Conservation (phyloP, 2,113 vertebrate species). For the Microcebus lehilahytsara region DNA sequence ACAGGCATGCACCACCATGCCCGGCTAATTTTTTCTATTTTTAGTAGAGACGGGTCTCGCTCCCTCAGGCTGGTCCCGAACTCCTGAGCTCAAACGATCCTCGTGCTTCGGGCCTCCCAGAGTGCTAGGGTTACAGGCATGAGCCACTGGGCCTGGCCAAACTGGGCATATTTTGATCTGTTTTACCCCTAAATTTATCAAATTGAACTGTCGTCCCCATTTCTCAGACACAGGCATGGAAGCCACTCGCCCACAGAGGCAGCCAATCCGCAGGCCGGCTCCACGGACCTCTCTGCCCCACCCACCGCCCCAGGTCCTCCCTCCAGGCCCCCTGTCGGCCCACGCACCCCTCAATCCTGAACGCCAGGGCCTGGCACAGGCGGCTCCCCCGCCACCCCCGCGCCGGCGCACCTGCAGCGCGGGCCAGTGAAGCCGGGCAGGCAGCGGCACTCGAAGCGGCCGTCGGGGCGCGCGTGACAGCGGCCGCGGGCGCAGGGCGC, state of each 20-base stretch:
- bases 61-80: too few relatives aligned
- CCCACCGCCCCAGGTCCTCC: rapidly evolving
- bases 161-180: background rate
- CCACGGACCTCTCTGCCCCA: too few relatives aligned
- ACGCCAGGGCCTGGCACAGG: background rate
- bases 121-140: too few relatives aligned
- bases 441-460: slow-evolving; percentile 90
- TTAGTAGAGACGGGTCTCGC: too few relatives aligned
- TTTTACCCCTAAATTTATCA: background rate
- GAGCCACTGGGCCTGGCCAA: too few relatives aligned
- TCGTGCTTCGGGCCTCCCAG: too few relatives aligned
- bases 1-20: too few relatives aligned
- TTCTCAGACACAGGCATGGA: background rate
- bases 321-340: background rate
- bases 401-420: slow-evolving; percentile 81
- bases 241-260: too few relatives aligned
- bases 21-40: too few relatives aligned
- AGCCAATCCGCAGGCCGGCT: rapidly evolving
- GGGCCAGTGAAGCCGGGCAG: slow-evolving; percentile 88
- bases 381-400: rapidly evolving
- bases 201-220: background rate
- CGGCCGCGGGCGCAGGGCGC: slow-evolving; percentile 87
- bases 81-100: too few relatives aligned
- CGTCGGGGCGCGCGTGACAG: slow-evolving; percentile 87
- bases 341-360: background rate